A percentile compares a stretch with the other conserved stretches of the same genome.
Conservation (phyloP, 2,888 invertebrate genomes). For the Mycalesis mineus region DNA sequence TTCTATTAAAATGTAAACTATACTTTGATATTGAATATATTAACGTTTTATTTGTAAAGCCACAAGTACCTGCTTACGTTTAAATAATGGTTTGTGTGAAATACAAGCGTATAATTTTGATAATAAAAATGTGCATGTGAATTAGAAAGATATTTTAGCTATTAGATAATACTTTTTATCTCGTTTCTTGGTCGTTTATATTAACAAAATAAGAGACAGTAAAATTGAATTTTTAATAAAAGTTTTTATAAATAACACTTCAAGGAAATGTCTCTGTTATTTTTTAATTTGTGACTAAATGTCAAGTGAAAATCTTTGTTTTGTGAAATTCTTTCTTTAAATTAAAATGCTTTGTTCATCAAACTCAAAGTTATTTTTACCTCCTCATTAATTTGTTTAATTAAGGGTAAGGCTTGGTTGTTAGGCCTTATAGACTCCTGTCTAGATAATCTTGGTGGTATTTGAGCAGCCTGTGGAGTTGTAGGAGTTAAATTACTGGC, state of each 20-base stretch:
- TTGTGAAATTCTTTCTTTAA: too few relatives aligned
- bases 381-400: conserved; percentile 73
- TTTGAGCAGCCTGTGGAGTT: conserved; percentile 36
- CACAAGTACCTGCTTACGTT: background rate
- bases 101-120: background rate
- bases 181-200: too few relatives aligned
- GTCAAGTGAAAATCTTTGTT: too few relatives aligned
- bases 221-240: too few relatives aligned
- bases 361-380: too few relatives aligned
- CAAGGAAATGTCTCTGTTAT: too few relatives aligned
- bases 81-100: background rate
- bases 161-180: too few relatives aligned
- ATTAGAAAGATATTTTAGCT: background rate
- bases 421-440: conserved; percentile 44
- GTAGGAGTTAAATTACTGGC: conserved; percentile 58
- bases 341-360: too few relatives aligned
- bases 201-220: too few relatives aligned
- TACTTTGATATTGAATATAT: too few relatives aligned
- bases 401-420: conserved; percentile 60
- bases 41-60: background rate
- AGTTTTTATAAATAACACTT: too few relatives aligned
- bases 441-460: conserved; percentile 28
- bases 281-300: too few relatives aligned
- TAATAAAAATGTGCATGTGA: background rate
- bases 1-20: background rate